Percentiles rank a stretch among this genome's conserved stretches.
Evolutionary conservation across 2,797 vertebrate species (phyloP).

Genomic region (Anguilla pacifica): DNA sequence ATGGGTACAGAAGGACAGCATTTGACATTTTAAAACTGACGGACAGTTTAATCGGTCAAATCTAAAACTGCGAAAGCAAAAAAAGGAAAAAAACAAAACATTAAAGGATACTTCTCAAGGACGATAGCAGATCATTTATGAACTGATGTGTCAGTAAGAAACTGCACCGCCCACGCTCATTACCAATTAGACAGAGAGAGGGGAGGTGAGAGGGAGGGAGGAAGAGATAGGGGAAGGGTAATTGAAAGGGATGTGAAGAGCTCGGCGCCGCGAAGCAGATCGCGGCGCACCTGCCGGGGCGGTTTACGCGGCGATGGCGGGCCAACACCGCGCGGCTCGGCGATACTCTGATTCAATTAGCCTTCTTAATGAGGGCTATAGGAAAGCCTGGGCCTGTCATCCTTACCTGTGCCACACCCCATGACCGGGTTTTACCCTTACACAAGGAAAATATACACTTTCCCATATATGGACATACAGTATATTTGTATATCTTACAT

Average conservation of each 20-base stretch:
- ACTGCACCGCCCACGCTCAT: background rate
- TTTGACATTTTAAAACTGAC: background rate
- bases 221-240: background rate
- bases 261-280: background rate
- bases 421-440: no score
- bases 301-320: background rate
- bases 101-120: background rate
- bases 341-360: background rate
- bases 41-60: background rate
- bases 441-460: no score
- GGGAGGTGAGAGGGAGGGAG: background rate
- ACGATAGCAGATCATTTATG: background rate
- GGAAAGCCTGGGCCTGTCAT: background rate
- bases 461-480: no score
- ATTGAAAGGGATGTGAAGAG: constrained; percentile 3
- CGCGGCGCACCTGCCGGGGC: background rate
- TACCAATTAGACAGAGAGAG: constrained; percentile 12
- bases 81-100: background rate
- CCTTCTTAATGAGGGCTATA: background rate
- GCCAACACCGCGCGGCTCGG: background rate
- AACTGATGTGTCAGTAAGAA: background rate
- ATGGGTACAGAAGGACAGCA: background rate
- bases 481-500: no score
- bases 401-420: no score
- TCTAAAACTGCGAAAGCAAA: background rate